Base-by-base conservation (phyloP, 1,140 invertebrate species). In the Drosophila kikkawai region DNA sequence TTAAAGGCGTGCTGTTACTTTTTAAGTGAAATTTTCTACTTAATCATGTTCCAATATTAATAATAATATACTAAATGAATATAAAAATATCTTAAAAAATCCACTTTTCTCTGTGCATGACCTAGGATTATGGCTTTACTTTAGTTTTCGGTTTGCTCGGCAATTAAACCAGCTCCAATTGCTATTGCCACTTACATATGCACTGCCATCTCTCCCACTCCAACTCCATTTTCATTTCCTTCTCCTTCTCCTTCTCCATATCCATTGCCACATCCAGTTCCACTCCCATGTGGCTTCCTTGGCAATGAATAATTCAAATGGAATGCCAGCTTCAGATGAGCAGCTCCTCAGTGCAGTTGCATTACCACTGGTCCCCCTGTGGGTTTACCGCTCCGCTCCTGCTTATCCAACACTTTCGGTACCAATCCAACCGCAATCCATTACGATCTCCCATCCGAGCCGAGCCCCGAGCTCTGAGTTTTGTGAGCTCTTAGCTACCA, bases 101-200 rank as follows among this genome's bases (percentile, higher is more conserved):
- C 7, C 4, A 17, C 29, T 57, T 41, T 29, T 45, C 15, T 26
- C 7, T 0, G 9, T 50, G 36, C 7, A 11, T 4, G 29, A 34
- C 19, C 39, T 29, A 39, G 19, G 32, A 22, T 53, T 51, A 45
- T 51, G 47, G 66, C 60, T 53, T 66, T 66, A 69, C 37, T 53
- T 15, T 42, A 39, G 61, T 39, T 44, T 26, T 65, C 13, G 55
- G 61, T 17, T 60, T 60, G 63, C 56, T 22, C 22, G 39, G n/a
- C 67, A 79, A 80, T 80, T 80, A 67, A 79, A 44, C 45, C 59
- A 41, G 26, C 39, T 55, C 17, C 67, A 70, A 70, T 47, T 70
- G 48, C 63, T 37, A 66, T 66, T 34, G 36, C 65, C 60, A 65
- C 65, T 41, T 66, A 29, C 47, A 44, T 34, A 19, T 37, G 0